Conservation (phyloP, 2,113 vertebrate genomes). For the Carassius carassius region DNA sequence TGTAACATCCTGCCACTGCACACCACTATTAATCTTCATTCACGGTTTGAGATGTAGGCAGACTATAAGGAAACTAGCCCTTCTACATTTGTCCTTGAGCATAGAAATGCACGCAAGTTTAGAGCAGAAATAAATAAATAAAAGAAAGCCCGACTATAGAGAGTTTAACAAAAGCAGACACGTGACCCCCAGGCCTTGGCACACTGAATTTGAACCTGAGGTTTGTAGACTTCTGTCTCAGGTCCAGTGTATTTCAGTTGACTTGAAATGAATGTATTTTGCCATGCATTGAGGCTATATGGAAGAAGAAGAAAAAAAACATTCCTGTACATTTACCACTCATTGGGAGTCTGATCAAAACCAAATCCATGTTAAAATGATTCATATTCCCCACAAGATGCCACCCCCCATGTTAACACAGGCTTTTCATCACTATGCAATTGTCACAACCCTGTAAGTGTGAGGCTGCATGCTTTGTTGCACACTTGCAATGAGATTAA, state of each 20-base stretch:
- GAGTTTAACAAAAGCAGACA: conserved; percentile 25
- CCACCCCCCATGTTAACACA: conserved; percentile 6
- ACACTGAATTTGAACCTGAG: conserved; percentile 1
- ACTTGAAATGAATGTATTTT: background rate
- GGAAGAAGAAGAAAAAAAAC: background rate
- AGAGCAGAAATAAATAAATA: conserved; percentile 7
- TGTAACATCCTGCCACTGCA: conserved; percentile 10
- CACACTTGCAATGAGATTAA: conserved; percentile 32
- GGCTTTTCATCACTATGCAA: conserved; percentile 44
- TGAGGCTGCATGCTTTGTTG: background rate
- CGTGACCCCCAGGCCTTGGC: conserved; percentile 15
- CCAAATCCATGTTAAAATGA: conserved; percentile 43
- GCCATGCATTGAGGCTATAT: background rate
- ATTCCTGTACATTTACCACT: background rate
- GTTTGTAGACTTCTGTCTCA: background rate
- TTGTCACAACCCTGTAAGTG: conserved; percentile 29
- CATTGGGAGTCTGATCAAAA: conserved; percentile 26
- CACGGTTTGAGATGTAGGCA: conserved; percentile 2
- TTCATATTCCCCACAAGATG: background rate
- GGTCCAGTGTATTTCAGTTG: conserved; percentile 25
- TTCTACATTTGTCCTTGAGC: conserved; percentile 29
- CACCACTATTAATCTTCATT: conserved; percentile 22
- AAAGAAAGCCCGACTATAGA: background rate
- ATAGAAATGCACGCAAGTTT: background rate
- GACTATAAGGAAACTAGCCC: background rate